phyloP scores from a whole-genome alignment of 2,113 vertebrate genomes.

The Riparia riparia region DNA sequence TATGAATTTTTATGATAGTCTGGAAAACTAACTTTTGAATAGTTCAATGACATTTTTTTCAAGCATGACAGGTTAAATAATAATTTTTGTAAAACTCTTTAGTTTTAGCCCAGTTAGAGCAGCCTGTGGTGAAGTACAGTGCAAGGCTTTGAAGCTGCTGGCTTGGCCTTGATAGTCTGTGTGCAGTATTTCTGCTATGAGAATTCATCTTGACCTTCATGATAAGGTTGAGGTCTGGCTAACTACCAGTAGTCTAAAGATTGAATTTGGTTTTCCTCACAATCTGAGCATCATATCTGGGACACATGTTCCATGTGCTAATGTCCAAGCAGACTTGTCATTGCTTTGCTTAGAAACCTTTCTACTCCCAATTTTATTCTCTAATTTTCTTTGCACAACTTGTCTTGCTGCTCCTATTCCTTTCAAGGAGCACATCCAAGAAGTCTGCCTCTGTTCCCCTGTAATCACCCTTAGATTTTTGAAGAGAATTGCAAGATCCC shows the following conservation, averaged over 20 bases:
- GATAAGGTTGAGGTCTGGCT: neutral
- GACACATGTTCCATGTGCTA: neutral
- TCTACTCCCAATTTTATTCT: neutral
- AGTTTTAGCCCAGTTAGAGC: neutral
- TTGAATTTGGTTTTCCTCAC: neutral
- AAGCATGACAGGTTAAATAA: neutral
- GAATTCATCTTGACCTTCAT: neutral
- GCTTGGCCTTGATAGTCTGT: neutral
- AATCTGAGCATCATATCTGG: neutral
- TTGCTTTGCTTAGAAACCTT: neutral
- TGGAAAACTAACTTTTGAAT: neutral
- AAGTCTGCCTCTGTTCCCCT: neutral
- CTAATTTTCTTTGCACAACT: neutral
- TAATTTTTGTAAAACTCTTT: neutral
- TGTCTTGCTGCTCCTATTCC: neutral
- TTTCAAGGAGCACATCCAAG: neutral
- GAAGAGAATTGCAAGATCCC: accelerated
- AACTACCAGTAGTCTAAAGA: neutral
- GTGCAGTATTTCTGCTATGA: neutral
- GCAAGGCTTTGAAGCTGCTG: neutral
- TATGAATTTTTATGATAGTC: neutral
- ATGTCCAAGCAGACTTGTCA: neutral
- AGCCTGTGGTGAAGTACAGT: neutral
- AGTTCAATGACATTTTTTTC: neutral
- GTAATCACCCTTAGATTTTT: neutral